phyloP scores from a whole-genome alignment of 1,140 invertebrate species.

The Euwallacea fornicatus region DNA sequence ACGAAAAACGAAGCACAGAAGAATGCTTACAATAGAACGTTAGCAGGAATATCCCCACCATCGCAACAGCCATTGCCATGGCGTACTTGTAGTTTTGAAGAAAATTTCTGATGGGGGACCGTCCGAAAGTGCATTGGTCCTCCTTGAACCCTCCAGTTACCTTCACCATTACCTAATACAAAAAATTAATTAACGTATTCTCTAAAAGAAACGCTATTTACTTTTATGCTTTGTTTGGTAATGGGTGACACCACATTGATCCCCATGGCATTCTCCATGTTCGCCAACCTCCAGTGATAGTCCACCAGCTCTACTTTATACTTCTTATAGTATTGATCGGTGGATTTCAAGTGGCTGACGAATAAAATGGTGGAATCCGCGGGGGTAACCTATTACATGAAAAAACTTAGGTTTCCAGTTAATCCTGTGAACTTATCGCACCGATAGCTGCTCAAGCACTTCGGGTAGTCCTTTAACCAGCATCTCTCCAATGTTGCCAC shows the following conservation, averaged over 20 bases:
- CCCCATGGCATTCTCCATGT: slow-evolving; percentile 46
- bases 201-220: slow-evolving; percentile 26
- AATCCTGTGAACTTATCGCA: slow-evolving; percentile 21
- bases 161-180: slow-evolving; percentile 44
- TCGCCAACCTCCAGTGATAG: slow-evolving; percentile 50
- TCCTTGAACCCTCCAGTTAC: slow-evolving; percentile 38
- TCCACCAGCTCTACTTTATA: slow-evolving; percentile 47
- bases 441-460: slow-evolving; percentile 44
- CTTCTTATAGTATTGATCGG: slow-evolving; percentile 29
- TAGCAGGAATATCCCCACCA: slow-evolving; percentile 47
- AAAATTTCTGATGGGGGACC: slow-evolving; percentile 40
- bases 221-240: slow-evolving; percentile 45
- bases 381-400: slow-evolving; percentile 40
- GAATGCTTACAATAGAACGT: slow-evolving; percentile 47
- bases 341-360: slow-evolving; percentile 34
- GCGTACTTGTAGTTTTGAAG: slow-evolving; percentile 44
- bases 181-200: slow-evolving; percentile 4
- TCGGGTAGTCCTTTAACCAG: slow-evolving; percentile 42
- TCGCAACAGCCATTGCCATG: slow-evolving; percentile 40
- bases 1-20: neutral
- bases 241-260: slow-evolving; percentile 43
- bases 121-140: slow-evolving; percentile 27
- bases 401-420: slow-evolving; percentile 4
- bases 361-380: slow-evolving; percentile 46
- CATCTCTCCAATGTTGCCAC: slow-evolving; percentile 38